Conservation (phyloP, 2,888 invertebrate genomes). For the Tupiocoris notatus region DNA sequence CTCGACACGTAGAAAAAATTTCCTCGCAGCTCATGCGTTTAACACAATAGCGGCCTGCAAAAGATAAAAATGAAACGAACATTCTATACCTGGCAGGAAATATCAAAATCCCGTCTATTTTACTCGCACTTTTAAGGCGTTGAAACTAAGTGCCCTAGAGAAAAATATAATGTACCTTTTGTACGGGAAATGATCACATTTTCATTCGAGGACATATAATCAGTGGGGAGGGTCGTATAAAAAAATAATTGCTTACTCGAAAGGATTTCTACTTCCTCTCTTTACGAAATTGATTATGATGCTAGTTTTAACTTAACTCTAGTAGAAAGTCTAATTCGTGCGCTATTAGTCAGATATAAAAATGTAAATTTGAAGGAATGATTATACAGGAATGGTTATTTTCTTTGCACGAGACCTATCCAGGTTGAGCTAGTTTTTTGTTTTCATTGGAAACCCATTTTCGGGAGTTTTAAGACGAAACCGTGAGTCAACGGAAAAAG, state of each 20-base stretch:
- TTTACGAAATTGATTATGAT: not conserved
- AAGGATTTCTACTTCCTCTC: not conserved
- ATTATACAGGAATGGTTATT: slow-evolving; percentile 33
- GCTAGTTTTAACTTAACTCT: slow-evolving; percentile 11
- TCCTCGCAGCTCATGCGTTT: too few relatives aligned
- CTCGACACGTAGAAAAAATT: too few relatives aligned
- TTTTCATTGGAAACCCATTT: not conserved
- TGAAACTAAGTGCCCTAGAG: not conserved
- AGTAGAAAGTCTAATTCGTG: slow-evolving; percentile 27
- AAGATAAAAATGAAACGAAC: too few relatives aligned
- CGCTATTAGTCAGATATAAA: slow-evolving; percentile 23
- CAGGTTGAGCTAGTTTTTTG: slow-evolving; percentile 30
- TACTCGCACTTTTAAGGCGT: too few relatives aligned
- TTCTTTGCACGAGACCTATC: slow-evolving; percentile 11
- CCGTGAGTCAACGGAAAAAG: too few relatives aligned
- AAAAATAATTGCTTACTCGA: slow-evolving; percentile 22
- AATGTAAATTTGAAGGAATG: slow-evolving; percentile 36
- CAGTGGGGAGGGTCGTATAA: slow-evolving; percentile 2
- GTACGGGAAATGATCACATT: slow-evolving; percentile 29
- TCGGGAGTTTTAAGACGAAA: too few relatives aligned
- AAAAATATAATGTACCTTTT: slow-evolving; percentile 21
- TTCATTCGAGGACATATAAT: not conserved
- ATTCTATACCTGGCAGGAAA: too few relatives aligned
- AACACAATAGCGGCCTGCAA: too few relatives aligned
- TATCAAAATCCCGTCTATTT: too few relatives aligned